Percentiles rank a stretch among this genome's conserved stretches.
phyloP scores from a whole-genome alignment of 2,888 invertebrate genomes.

The Ennomos quercinarius region DNA sequence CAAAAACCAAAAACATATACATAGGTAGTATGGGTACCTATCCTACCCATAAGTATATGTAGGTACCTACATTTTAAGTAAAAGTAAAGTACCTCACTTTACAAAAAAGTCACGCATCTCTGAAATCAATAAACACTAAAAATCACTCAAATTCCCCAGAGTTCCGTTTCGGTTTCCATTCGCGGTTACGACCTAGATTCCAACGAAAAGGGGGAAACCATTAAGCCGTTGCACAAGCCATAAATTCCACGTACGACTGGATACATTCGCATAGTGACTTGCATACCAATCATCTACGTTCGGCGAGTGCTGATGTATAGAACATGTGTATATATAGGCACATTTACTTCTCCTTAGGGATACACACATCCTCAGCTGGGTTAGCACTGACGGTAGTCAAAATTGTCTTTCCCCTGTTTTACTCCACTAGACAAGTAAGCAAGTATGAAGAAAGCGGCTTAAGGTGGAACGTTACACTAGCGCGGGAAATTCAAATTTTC shows the following conservation, averaged over 20 bases:
- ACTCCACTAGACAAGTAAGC: no score
- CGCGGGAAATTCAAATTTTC: no score
- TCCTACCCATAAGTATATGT: no score
- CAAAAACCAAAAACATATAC: no score
- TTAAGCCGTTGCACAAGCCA: constrained; percentile 25
- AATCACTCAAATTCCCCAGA: constrained; percentile 2
- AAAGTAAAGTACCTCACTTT: neutral
- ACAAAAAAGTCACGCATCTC: constrained; percentile 3
- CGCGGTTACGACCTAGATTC: constrained; percentile 19
- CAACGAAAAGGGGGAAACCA: constrained; percentile 20
- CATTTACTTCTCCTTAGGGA: constrained; percentile 20
- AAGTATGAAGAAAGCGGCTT: no score
- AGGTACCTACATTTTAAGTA: no score
- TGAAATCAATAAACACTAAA: neutral
- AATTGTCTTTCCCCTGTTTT: no score
- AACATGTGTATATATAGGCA: no score
- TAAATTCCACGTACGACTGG: constrained; percentile 21
- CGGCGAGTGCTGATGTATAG: no score
- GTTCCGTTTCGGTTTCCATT: constrained; percentile 13
- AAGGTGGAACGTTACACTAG: no score
- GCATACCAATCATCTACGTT: neutral
- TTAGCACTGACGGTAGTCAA: no score
- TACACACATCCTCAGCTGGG: constrained; percentile 43
- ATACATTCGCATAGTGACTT: constrained; percentile 36
- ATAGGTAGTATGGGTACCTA: no score